Evolutionary conservation across 2,888 invertebrate genomes (phyloP).

Genomic region (Phania funesta): DNA sequence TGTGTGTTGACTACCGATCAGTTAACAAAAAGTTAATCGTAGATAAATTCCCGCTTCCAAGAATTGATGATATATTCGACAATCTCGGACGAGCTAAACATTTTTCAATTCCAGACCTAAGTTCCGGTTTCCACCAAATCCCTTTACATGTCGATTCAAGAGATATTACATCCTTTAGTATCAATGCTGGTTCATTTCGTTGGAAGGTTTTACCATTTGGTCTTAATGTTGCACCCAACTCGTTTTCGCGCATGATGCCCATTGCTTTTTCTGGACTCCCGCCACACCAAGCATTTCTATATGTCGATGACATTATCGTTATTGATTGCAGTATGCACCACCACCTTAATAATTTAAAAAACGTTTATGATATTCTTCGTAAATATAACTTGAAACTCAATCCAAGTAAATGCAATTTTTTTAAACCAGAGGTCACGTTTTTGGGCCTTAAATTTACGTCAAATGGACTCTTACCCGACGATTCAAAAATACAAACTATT

Average conservation of each 20-base stretch:
- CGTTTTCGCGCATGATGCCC: constrained; percentile 71
- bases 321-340: constrained; percentile 40
- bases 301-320: constrained; percentile 70
- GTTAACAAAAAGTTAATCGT: constrained; percentile 29
- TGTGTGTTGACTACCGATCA: constrained; percentile 1
- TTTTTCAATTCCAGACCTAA: constrained; percentile 17
- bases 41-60: constrained; percentile 13
- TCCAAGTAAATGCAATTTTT: constrained; percentile 51
- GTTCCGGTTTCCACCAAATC: constrained; percentile 13
- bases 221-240: constrained; percentile 63
- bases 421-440: no score
- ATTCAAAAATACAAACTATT: constrained; percentile 27
- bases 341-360: constrained; percentile 41
- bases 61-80: constrained; percentile 23
- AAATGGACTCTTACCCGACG: constrained; percentile 51
- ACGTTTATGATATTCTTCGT: constrained; percentile 38
- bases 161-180: constrained; percentile 14
- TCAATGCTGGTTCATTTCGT: constrained; percentile 3
- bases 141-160: background rate
- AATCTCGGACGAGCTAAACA: constrained; percentile 20
- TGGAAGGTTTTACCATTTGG: constrained; percentile 69
- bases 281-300: constrained; percentile 57
- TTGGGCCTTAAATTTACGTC: constrained; percentile 43
- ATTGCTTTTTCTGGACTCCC: constrained; percentile 68
- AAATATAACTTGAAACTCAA: constrained; percentile 42